Base-by-base conservation (phyloP, 2,113 vertebrate genomes). In the Crotalus horridus region DNA sequence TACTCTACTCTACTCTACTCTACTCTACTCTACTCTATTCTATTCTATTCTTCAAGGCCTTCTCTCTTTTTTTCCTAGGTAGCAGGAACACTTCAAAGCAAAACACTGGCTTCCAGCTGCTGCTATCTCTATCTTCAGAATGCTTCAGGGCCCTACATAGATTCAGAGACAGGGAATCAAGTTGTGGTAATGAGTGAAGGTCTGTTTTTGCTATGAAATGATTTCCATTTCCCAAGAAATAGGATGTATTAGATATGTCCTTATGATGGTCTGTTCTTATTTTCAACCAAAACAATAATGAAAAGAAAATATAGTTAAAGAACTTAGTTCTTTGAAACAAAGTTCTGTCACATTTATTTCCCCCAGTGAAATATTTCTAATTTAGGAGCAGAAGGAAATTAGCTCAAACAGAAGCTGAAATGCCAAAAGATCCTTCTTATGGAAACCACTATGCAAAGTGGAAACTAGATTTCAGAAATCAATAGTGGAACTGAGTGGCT, bases 391-490 rank as follows among this genome's bases (percentile, higher is more conserved):
- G 64, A 54, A 90, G 56, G 46, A 54, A 89, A 85, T 23, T 64
- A 90, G 64, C 46, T 85, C 87, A 89, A 81, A 88, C 54, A 21
- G 90, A 93, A 91, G 10, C 24, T 93, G 81, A 54, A 90, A 87
- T 7, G 33, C n/a, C n/a, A 1, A 46, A 53, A 43, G 85, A 89
- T 81, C 13, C 91, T 54, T 90, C 46, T 58, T 88, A 59, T 23
- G 46, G 85, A 92, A 92, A 59, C 91, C 46, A 89, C 39, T 92
- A 85, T 53, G 85, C 53, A 17, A 39, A 26, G 23, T 24, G 17
- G 88, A 91, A 93, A 53, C 53, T 85, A 93, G 89, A 54, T 90
- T 92, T 39, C 85, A 93, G 93, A 56, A 93, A 93, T 15, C 90
- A 24, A 93, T 0, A 1, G 0, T 21, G 64, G 92, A 0, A 0